Conservation (phyloP, 2,797 vertebrate species). For the Danionella dracula region DNA sequence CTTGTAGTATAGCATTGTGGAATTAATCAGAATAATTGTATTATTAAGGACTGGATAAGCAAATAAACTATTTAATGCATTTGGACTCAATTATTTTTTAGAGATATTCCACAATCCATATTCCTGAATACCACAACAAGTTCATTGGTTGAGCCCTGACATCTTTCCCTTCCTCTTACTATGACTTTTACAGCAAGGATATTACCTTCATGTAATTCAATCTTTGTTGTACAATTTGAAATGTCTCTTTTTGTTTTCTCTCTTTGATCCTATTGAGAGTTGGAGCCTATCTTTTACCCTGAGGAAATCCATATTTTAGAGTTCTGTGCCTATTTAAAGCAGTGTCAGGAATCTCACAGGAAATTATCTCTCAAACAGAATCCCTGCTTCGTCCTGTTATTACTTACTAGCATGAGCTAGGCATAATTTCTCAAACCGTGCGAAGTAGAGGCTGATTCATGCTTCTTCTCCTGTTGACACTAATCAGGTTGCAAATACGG, state of each 20-base stretch:
- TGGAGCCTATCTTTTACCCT: slow-evolving; percentile 42
- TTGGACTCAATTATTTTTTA: no score
- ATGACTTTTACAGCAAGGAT: not conserved
- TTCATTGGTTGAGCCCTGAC: not conserved
- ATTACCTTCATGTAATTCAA: not conserved
- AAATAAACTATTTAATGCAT: no score
- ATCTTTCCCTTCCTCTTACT: not conserved
- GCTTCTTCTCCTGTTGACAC: slow-evolving; percentile 39
- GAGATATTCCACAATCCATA: no score
- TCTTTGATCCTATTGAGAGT: slow-evolving; percentile 22
- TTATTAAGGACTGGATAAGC: no score
- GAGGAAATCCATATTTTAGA: slow-evolving; percentile 65
- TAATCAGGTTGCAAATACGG: slow-evolving; percentile 49
- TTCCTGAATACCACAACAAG: no score
- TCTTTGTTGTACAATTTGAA: slow-evolving; percentile 4
- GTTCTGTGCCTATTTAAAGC: slow-evolving; percentile 68
- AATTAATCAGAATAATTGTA: no score
- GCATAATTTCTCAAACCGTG: slow-evolving; percentile 37
- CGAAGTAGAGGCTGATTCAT: slow-evolving; percentile 36
- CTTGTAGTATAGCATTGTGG: no score
- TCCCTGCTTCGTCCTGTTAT: slow-evolving; percentile 34
- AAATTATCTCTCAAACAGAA: slow-evolving; percentile 48
- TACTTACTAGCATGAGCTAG: slow-evolving; percentile 29
- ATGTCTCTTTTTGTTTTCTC: not conserved
- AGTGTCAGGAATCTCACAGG: slow-evolving; percentile 48